phyloP scores from a whole-genome alignment of 2,888 invertebrate genomes.

The Sinodicranocentrus sp. region DNA sequence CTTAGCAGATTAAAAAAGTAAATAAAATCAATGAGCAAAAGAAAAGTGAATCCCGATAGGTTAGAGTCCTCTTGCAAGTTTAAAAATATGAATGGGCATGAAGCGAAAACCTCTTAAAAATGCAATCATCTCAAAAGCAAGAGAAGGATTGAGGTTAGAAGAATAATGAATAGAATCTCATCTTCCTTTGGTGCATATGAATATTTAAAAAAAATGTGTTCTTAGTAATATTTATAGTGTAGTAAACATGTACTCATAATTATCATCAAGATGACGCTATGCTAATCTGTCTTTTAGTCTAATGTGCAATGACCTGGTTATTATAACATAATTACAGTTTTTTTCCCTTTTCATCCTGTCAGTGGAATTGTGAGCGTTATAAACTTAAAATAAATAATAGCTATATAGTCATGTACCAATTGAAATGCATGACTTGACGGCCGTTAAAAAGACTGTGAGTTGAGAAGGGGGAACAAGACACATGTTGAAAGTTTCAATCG shows the following conservation, averaged over 20 bases:
- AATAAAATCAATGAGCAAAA: constrained; percentile 8
- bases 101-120: no score
- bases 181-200: neutral
- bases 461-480: neutral
- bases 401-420: constrained; percentile 5
- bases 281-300: constrained; percentile 16
- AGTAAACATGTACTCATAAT: no score
- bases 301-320: constrained; percentile 36
- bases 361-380: no score
- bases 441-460: neutral
- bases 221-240: no score
- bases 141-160: constrained; percentile 52
- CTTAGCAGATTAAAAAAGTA: neutral
- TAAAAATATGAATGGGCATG: no score
- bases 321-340: constrained; percentile 28
- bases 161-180: constrained; percentile 24
- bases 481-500: neutral
- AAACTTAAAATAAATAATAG: neutral
- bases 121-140: neutral
- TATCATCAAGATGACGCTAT: no score
- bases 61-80: no score
- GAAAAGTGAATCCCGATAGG: constrained; percentile 21
- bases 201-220: no score
- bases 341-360: neutral
- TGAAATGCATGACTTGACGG: constrained; percentile 30